Conservation (phyloP, 2,888 invertebrate genomes). For the Drosophila ezoana region DNA sequence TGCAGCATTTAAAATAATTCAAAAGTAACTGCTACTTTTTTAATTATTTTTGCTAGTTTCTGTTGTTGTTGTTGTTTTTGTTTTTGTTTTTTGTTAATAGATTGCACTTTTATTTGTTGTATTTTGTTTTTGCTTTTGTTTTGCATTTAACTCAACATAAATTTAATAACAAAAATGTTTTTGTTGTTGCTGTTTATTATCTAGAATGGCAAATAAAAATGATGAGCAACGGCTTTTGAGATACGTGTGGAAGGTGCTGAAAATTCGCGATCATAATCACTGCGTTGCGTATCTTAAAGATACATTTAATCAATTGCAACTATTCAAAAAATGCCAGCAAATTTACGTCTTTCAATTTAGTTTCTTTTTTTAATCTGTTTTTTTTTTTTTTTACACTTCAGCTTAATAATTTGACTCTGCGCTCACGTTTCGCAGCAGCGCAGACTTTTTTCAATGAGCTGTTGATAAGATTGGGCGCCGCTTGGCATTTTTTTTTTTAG, state of each 20-base stretch:
- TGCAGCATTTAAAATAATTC: constrained; percentile 75
- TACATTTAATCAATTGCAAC: constrained; percentile 35
- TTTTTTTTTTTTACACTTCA: constrained; percentile 17
- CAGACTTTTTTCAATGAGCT: constrained; percentile 44
- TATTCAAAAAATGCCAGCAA: constrained; percentile 33
- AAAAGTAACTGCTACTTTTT: constrained; percentile 78
- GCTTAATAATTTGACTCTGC: constrained; percentile 21
- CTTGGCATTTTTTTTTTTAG: constrained; percentile 14
- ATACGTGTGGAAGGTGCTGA: constrained; percentile 52
- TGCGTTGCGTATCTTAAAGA: constrained; percentile 41
- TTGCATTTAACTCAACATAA: constrained; percentile 79
- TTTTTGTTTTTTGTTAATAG: constrained; percentile 48
- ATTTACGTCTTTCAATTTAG: constrained; percentile 6
- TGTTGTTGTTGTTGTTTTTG: constrained; percentile 46
- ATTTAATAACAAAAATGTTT: constrained; percentile 77
- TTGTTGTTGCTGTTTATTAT: constrained; percentile 67
- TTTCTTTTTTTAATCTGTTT: background rate
- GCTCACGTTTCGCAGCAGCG: constrained; percentile 42
- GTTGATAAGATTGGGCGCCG: constrained; percentile 47
- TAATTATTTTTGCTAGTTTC: constrained; percentile 71
- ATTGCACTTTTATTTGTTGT: constrained; percentile 74
- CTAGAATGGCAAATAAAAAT: constrained; percentile 53
- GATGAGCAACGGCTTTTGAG: constrained; percentile 26
- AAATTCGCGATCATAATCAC: constrained; percentile 36
- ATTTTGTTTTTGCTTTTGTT: constrained; percentile 27